Conservation (phyloP, 2,888 invertebrate species). For the Troides helena region DNA sequence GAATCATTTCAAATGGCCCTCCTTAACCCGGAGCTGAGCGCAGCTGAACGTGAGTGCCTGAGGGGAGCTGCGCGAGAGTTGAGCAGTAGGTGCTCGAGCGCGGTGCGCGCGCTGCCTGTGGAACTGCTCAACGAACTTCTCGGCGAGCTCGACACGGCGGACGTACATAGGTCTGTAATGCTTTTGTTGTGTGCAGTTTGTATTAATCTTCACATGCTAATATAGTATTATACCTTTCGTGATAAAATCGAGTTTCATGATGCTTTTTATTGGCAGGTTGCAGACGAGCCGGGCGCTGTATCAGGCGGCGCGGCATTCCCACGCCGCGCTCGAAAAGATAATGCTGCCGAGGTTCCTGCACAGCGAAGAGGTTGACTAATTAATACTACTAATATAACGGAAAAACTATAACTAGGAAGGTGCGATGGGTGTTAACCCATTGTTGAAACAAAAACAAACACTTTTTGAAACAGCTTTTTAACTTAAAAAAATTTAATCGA, state of each 20-base stretch:
- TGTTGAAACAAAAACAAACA: too few species aligned
- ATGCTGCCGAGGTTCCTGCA: constrained; percentile 90
- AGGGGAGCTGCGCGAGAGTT: constrained; percentile 84
- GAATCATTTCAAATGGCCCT: constrained; percentile 91
- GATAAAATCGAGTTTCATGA: too few species aligned
- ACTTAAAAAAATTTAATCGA: too few species aligned
- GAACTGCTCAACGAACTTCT: constrained; percentile 79
- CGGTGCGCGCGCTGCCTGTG: constrained; percentile 82
- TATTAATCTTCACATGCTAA: too few species aligned
- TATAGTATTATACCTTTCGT: too few species aligned
- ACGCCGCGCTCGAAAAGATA: constrained; percentile 85
- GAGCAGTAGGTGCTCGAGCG: constrained; percentile 80
- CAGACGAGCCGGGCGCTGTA: constrained; percentile 88
- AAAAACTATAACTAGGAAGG: too few species aligned
- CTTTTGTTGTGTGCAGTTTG: too few species aligned
- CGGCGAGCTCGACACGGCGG: constrained; percentile 78
- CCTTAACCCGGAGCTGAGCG: constrained; percentile 86
- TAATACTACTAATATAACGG: too few species aligned
- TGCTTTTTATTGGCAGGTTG: constrained; percentile 61
- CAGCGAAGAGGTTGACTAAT: constrained; percentile 84
- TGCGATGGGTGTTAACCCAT: too few species aligned
- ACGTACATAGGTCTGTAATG: constrained; percentile 52
- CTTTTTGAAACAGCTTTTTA: too few species aligned
- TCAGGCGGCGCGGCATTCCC: constrained; percentile 89
- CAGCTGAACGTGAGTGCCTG: constrained; percentile 81